phyloP scores from a whole-genome alignment of 2,113 vertebrate species.

The Vulpes lagopus region DNA sequence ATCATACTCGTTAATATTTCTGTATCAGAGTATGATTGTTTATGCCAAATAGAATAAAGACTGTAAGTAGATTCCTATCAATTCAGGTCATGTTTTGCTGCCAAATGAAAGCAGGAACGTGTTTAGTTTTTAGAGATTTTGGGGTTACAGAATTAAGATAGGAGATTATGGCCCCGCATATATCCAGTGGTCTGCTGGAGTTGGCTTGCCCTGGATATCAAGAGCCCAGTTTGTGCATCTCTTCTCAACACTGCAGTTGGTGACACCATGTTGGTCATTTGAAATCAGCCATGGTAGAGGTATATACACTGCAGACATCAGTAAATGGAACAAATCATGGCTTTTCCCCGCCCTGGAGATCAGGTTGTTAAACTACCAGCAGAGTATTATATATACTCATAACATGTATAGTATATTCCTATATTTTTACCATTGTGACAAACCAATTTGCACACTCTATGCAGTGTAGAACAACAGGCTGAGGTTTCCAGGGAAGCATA shows the following conservation, averaged over 20 bases:
- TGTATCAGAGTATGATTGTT: not conserved
- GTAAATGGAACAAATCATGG: not conserved
- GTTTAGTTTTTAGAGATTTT: slow-evolving; percentile 7
- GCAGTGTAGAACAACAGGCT: not conserved
- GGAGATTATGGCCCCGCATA: not conserved
- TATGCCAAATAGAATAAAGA: not conserved
- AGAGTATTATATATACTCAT: not conserved
- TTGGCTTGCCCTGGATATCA: not conserved
- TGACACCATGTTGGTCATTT: not conserved
- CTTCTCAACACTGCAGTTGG: not conserved
- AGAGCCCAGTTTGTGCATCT: not conserved
- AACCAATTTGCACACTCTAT: not conserved
- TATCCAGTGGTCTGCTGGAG: not conserved
- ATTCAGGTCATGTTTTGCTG: not conserved
- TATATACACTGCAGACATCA: not conserved
- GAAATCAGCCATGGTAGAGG: not conserved
- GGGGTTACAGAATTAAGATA: not conserved
- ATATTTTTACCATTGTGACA: not conserved
- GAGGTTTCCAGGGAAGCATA: not conserved
- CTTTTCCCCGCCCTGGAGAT: not conserved
- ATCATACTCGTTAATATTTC: not conserved
- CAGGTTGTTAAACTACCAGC: not conserved
- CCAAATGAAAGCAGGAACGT: not conserved
- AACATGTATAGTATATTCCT: not conserved
- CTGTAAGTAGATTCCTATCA: not conserved